Percentiles rank a stretch among this genome's conserved stretches.
Evolutionary conservation across 2,113 vertebrate species (phyloP).

Genomic region (Panurus biarmicus): DNA sequence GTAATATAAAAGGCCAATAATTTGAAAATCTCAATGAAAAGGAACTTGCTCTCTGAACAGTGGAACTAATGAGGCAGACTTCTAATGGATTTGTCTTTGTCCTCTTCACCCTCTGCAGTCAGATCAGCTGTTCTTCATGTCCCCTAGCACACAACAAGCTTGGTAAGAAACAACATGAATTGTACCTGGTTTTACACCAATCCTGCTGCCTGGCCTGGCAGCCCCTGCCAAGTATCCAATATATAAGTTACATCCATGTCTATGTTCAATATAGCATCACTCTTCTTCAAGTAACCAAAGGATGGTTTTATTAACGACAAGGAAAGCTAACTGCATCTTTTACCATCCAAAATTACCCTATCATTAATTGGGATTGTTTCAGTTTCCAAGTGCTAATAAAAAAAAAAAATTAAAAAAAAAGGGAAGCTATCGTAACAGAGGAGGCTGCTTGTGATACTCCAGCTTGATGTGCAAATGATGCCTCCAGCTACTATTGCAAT

Average conservation of each 20-base stretch:
- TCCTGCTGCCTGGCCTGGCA: neutral
- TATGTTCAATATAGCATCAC: accelerated
- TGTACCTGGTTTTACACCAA: neutral
- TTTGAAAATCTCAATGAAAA: neutral
- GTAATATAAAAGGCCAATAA: neutral
- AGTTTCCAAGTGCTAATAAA: neutral
- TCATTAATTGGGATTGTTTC: neutral
- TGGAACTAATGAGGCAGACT: neutral
- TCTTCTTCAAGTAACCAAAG: neutral
- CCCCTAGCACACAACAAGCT: neutral
- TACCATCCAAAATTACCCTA: neutral
- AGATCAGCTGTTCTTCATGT: neutral
- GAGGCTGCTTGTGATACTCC: neutral
- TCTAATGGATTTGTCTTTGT: neutral
- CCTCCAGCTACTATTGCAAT: neutral
- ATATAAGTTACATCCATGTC: accelerated
- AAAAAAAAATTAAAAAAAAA: neutral
- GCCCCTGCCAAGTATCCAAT: neutral
- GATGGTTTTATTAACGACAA: neutral
- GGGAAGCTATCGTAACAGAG: neutral
- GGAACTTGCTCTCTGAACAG: neutral
- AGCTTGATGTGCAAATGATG: accelerated
- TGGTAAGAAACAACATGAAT: neutral
- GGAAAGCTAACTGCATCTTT: neutral
- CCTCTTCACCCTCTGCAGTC: neutral